Evolutionary conservation across 2,888 invertebrate species (phyloP).

Genomic region (Macrophya alboannulata): DNA sequence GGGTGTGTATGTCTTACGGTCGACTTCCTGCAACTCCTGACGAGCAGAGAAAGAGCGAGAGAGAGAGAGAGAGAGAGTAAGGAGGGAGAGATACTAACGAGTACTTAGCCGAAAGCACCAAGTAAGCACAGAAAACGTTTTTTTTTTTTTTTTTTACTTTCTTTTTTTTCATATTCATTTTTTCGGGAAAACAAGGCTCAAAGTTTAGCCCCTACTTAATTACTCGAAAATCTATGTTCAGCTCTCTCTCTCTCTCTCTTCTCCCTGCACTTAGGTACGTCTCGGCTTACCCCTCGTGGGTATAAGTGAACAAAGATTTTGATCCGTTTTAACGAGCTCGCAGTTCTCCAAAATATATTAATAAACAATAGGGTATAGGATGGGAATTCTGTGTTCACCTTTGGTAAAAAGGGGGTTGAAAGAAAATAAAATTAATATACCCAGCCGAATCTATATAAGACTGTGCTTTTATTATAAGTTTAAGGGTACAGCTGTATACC

Average conservation of each 20-base stretch:
- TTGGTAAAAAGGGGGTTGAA: neutral
- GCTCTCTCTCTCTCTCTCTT: neutral
- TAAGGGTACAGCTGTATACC: neutral
- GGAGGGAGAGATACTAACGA: conserved; percentile 7
- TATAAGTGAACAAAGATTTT: neutral
- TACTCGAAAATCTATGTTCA: conserved; percentile 26
- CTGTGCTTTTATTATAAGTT: neutral
- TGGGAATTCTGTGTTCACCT: too few relatives aligned
- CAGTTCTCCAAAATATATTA: neutral
- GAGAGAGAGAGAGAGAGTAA: neutral
- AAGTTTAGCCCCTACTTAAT: conserved; percentile 24
- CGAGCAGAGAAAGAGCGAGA: neutral
- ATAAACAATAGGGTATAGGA: neutral
- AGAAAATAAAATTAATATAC: neutral
- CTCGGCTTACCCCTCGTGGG: neutral
- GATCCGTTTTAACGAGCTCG: conserved; percentile 2
- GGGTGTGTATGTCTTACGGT: conserved; percentile 37
- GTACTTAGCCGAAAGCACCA: conserved; percentile 12
- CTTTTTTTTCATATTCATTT: neutral
- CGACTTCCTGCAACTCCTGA: conserved; percentile 30
- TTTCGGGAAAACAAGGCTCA: conserved; percentile 10
- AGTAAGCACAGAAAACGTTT: conserved; percentile 9
- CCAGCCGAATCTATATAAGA: neutral
- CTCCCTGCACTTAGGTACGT: neutral
- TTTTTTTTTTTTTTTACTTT: too few relatives aligned